Base-by-base conservation (phyloP, 1,140 invertebrate genomes). In the Stegodyphus mimosarum region DNA sequence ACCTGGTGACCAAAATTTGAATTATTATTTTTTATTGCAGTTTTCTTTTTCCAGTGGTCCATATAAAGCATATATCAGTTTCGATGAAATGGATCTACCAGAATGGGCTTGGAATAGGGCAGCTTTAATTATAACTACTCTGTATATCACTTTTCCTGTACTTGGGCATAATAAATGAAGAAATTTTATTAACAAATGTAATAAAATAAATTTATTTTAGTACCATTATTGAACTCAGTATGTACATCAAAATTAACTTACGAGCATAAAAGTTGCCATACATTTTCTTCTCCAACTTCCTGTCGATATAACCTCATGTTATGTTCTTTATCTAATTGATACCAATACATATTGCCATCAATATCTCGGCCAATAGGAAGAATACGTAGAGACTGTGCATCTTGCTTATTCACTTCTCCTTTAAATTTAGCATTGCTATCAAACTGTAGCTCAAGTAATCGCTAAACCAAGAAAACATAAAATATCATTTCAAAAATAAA, bases 361-460 rank as follows among this genome's bases (percentile, higher is more conserved):
- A 95, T 95, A 91, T 99, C 98, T 87, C 94, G 92, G 33, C 98
- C 98, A 87, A 98, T 92, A 5, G 98, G 97, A 88, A 95, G 93
- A 71, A 95, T 92, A 67, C 98, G 92, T 71, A 99, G 92, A 52
- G 96, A 94, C 74, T 93, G 92, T 53, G 96, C 94, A 87, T 94
- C 92, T 70, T 95, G 90, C 88, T 95, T 94, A 90, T 98, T 97
- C 6, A 99, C 93, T 90, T 97, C 95, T 87, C 93, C 94, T 90
- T 99, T 98, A 90, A 99, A 99, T 90, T 97, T 98, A 66, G 93
- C 92, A 92, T 99, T 98, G 87, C 93, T 93, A 89, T 99, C 97
- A 92, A 99, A 99, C 90, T 99, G 98, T 88, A 94, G 93, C 91
- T 99, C 98, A 86, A 98, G 91, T 69, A 99, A 91, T 89, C 95